phyloP scores from a whole-genome alignment of 2,888 invertebrate genomes.

The Lycophotia porphyrea region DNA sequence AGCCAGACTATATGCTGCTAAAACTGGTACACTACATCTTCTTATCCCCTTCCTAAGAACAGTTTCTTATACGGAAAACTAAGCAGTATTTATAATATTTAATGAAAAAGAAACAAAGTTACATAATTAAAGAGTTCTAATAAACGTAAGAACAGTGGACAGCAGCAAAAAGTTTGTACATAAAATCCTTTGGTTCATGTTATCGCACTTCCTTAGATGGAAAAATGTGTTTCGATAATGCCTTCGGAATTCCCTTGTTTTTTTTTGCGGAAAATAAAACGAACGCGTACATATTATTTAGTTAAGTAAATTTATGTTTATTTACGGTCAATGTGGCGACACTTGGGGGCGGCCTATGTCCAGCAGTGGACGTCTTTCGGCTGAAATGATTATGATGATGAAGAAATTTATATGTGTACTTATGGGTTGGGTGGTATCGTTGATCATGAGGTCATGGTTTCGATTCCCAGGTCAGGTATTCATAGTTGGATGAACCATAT shows the following conservation, averaged over 20 bases:
- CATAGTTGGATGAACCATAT: not conserved
- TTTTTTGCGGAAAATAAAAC: conserved; percentile 65
- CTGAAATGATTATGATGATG: too few species aligned
- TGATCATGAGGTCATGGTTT: not conserved
- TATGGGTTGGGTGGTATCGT: not conserved
- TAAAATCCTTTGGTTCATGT: conserved; percentile 84
- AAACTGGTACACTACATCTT: not conserved
- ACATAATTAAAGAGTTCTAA: conserved; percentile 78
- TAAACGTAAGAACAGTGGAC: conserved; percentile 69
- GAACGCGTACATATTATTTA: conserved; percentile 53
- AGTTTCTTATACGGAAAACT: conserved; percentile 2
- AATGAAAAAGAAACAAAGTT: conserved; percentile 67
- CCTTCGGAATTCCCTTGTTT: conserved; percentile 74
- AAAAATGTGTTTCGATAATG: conserved; percentile 84
- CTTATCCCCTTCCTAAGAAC: conserved; percentile 8
- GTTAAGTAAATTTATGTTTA: conserved; percentile 47
- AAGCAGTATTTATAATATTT: conserved; percentile 42
- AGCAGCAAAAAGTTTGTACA: conserved; percentile 68
- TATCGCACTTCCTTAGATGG: conserved; percentile 79
- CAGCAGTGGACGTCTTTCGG: too few species aligned
- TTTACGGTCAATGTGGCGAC: too few species aligned
- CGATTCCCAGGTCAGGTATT: not conserved
- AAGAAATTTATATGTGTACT: too few species aligned
- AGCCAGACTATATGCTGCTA: not conserved
- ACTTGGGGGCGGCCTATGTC: too few species aligned